Evolutionary conservation across 2,888 invertebrate genomes (phyloP).

Genomic region (Idaea dimidiata): DNA sequence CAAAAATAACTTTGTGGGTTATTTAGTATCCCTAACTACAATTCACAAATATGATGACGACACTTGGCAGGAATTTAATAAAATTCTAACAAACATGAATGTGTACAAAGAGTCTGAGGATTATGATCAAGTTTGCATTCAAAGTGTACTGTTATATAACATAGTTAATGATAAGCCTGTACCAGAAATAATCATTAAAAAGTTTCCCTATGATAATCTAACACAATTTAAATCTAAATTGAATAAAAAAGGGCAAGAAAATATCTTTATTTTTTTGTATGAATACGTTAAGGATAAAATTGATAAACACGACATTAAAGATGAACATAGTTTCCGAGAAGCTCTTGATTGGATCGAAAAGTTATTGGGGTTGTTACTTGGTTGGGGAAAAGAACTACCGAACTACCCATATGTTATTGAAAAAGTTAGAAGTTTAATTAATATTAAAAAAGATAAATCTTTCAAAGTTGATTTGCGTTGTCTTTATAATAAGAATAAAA

Average conservation of each 20-base stretch:
- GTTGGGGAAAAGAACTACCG: conserved; percentile 49
- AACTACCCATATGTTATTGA: conserved; percentile 46
- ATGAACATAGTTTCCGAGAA: conserved; percentile 33
- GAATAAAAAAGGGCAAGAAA: conserved; percentile 39
- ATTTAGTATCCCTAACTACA: conserved; percentile 36
- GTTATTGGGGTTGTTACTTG: conserved; percentile 41
- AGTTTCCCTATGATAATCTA: conserved; percentile 41
- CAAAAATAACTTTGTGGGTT: conserved; percentile 42
- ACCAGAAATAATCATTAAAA: conserved; percentile 43
- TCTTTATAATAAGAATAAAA: conserved; percentile 56
- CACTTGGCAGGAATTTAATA: conserved; percentile 52
- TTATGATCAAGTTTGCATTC: conserved; percentile 36
- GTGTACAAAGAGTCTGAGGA: conserved; percentile 41
- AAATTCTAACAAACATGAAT: conserved; percentile 47
- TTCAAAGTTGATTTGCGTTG: conserved; percentile 39
- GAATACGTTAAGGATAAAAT: conserved; percentile 34
- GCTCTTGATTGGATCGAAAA: conserved; percentile 27
- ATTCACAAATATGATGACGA: conserved; percentile 41
- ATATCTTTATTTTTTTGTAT: conserved; percentile 51
- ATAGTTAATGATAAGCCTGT: conserved; percentile 38
- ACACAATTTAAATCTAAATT: conserved; percentile 36
- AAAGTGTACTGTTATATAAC: conserved; percentile 45
- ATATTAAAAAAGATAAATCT: conserved; percentile 40
- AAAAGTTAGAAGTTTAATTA: conserved; percentile 45
- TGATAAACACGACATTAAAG: conserved; percentile 26